These are phyloP conservation scores for Mythimna lalbum DNA, from an alignment of 2,888 invertebrate genomes.

Conservation along the genomic window DNA sequence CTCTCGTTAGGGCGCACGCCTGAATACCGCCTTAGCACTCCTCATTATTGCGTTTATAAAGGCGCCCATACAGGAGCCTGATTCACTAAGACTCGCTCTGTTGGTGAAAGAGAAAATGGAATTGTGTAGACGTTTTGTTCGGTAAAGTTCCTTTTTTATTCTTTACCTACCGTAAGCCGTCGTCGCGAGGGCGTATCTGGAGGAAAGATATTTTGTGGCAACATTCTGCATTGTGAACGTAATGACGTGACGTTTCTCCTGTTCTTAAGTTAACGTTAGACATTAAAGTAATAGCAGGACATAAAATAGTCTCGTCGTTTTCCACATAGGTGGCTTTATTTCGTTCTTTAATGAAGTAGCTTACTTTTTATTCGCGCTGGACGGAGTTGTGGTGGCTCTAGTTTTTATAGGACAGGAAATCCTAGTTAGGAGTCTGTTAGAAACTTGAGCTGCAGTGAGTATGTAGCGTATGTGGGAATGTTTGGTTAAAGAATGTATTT, in stretches of 20 bases:
- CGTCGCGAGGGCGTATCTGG: constrained; percentile 71
- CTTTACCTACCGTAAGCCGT: constrained; percentile 71
- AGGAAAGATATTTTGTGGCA: constrained; percentile 77
- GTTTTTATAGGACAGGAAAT: constrained; percentile 70
- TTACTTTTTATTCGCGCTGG: constrained; percentile 65
- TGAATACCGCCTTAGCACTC: constrained; percentile 89
- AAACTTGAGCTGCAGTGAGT: constrained; percentile 55
- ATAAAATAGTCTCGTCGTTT: constrained; percentile 67
- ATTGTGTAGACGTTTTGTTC: constrained; percentile 89
- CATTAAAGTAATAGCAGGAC: constrained; percentile 72
- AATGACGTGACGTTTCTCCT: constrained; percentile 74
- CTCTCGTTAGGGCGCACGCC: constrained; percentile 86
- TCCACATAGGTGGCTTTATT: constrained; percentile 62
- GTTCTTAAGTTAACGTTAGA: constrained; percentile 70
- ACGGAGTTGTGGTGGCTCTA: constrained; percentile 52
- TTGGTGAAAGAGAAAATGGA: constrained; percentile 89
- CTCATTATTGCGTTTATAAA: constrained; percentile 91
- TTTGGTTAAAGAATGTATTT: constrained; percentile 59
- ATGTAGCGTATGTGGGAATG: constrained; percentile 38
- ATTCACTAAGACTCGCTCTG: constrained; percentile 87
- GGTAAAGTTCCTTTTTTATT: constrained; percentile 81
- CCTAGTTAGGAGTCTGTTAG: constrained; percentile 66
- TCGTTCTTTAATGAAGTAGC: constrained; percentile 63
- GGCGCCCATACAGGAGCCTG: constrained; percentile 86
- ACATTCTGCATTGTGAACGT: constrained; percentile 75